Percentiles rank a stretch among this genome's conserved stretches.
These are phyloP conservation scores for Xylota sylvarum DNA, from an alignment of 2,888 invertebrate species.

Conservation along the genomic window DNA sequence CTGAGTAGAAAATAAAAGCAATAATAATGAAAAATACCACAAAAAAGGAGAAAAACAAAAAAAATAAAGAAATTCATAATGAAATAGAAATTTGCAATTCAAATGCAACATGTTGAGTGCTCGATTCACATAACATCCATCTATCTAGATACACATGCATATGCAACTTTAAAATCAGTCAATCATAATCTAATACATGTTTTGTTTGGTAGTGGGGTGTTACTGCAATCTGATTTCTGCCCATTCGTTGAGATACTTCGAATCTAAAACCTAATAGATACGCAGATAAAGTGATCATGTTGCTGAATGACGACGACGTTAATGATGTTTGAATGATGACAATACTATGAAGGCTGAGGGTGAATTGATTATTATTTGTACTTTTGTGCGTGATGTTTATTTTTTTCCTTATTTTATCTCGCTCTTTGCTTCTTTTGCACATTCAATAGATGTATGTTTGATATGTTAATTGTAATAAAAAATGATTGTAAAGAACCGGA, in stretches of 20 bases:
- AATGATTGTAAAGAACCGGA: slow-evolving; percentile 51
- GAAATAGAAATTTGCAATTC: slow-evolving; percentile 70
- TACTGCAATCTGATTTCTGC: slow-evolving; percentile 17
- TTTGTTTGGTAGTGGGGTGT: background rate
- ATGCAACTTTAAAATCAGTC: slow-evolving; percentile 51
- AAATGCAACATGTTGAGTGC: slow-evolving; percentile 70
- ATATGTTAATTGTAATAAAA: slow-evolving; percentile 54
- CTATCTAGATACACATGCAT: slow-evolving; percentile 6
- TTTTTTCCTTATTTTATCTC: slow-evolving; percentile 9
- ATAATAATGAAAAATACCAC: background rate
- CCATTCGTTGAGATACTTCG: slow-evolving; percentile 8
- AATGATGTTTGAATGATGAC: background rate
- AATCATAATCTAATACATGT: slow-evolving; percentile 37
- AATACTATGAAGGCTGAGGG: slow-evolving; percentile 20
- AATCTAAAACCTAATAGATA: slow-evolving; percentile 59
- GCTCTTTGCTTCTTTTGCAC: slow-evolving; percentile 1
- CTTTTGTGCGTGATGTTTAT: slow-evolving; percentile 54
- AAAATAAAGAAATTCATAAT: slow-evolving; percentile 47
- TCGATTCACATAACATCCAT: slow-evolving; percentile 2
- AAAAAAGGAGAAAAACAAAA: background rate
- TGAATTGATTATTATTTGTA: slow-evolving; percentile 50
- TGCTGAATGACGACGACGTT: slow-evolving; percentile 31
- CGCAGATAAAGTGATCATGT: slow-evolving; percentile 45
- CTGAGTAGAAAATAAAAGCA: slow-evolving; percentile 1
- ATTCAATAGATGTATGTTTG: slow-evolving; percentile 15